Percentiles rank a stretch among this genome's conserved stretches.
phyloP scores from a whole-genome alignment of 2,797 vertebrate genomes.

The Argyrosomus regius region DNA sequence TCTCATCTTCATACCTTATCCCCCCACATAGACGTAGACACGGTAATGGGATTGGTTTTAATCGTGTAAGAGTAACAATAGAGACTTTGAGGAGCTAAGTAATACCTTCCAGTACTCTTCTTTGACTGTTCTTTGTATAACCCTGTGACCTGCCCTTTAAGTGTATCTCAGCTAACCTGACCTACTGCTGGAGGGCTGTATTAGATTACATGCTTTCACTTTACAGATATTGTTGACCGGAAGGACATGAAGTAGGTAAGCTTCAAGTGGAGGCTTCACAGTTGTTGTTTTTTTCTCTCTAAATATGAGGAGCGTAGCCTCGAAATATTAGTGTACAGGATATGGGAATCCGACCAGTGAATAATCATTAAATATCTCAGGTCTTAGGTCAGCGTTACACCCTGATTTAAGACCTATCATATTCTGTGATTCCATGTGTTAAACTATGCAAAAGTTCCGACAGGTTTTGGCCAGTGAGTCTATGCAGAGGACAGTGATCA shows the following conservation, averaged over 20 bases:
- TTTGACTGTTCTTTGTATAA: constrained; percentile 49
- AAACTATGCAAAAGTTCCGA: constrained; percentile 15
- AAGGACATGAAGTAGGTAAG: background rate
- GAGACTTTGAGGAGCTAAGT: constrained; percentile 39
- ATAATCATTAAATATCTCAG: background rate
- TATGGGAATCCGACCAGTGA: background rate
- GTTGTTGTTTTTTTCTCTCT: background rate
- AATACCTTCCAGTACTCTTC: constrained; percentile 51
- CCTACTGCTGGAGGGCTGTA: constrained; percentile 16
- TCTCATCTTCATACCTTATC: constrained; percentile 46
- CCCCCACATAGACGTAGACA: constrained; percentile 8
- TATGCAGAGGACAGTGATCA: constrained; percentile 38
- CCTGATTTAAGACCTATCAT: constrained; percentile 13
- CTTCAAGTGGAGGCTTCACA: background rate
- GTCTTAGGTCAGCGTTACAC: constrained; percentile 16
- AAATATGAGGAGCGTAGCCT: background rate
- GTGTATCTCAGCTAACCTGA: constrained; percentile 39
- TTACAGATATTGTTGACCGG: background rate
- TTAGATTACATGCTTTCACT: constrained; percentile 28
- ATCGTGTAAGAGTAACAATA: constrained; percentile 63
- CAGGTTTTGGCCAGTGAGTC: constrained; percentile 40
- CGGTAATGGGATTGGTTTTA: constrained; percentile 72
- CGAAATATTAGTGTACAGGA: background rate
- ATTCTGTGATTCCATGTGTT: constrained; percentile 22
- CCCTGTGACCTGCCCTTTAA: constrained; percentile 43